A percentile compares a stretch with the other conserved stretches of the same genome.
Evolutionary conservation across 2,888 invertebrate genomes (phyloP).

Genomic region (Malacosoma neustria): DNA sequence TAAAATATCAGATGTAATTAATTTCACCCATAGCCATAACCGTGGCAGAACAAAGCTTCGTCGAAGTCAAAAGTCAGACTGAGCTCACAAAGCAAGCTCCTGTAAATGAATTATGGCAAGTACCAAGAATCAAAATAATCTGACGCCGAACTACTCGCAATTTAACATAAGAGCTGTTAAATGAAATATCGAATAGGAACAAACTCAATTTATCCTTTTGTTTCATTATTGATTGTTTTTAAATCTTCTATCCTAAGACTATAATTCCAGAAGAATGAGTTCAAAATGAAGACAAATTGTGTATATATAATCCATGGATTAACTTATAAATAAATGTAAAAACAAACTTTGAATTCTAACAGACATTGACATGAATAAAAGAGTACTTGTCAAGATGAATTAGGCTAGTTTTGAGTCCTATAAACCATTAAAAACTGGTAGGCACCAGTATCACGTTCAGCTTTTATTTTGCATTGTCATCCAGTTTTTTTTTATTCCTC

Average conservation of each 20-base stretch:
- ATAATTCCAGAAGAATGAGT: no score
- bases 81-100: slow-evolving; percentile 35
- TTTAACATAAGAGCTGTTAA: slow-evolving; percentile 24
- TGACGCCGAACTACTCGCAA: slow-evolving; percentile 16
- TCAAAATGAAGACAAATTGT: no score
- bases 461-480: no score
- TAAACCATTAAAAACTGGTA: no score
- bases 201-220: slow-evolving; percentile 14
- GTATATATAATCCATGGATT: no score
- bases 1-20: neutral
- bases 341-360: no score
- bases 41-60: slow-evolving; percentile 29
- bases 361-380: no score
- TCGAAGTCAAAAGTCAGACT: slow-evolving; percentile 38
- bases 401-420: no score
- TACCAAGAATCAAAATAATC: slow-evolving; percentile 24
- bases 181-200: slow-evolving; percentile 20
- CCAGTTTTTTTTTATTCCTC: no score
- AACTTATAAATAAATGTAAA: no score
- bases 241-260: neutral
- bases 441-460: no score
- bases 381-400: no score
- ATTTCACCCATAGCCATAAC: slow-evolving; percentile 17
- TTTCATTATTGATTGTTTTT: neutral
- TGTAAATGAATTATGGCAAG: slow-evolving; percentile 36